Conservation (phyloP, 2,797 vertebrate genomes). For the Paramormyrops hopkinsi region DNA sequence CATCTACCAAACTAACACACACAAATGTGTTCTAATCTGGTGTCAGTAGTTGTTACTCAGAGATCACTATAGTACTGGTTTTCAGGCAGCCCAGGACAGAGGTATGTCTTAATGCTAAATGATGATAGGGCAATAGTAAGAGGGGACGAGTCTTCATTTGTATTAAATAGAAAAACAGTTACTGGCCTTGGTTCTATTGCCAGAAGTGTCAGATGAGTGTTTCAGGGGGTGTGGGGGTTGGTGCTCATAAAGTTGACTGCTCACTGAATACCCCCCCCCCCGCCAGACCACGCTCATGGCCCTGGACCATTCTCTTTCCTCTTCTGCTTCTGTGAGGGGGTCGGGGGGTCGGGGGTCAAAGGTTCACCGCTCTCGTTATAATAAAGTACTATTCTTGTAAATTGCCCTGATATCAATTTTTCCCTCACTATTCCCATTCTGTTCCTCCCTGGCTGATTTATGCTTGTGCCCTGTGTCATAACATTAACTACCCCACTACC, state of each 20-base stretch:
- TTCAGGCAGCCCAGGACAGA: neutral
- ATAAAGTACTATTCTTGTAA: slow-evolving; percentile 16
- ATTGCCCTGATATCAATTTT: slow-evolving; percentile 12
- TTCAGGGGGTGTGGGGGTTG: neutral
- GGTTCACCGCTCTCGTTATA: slow-evolving; percentile 52
- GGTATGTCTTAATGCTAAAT: neutral
- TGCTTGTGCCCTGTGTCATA: slow-evolving; percentile 18
- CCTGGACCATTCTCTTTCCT: neutral
- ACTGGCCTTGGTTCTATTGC: neutral
- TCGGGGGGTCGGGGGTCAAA: slow-evolving; percentile 46
- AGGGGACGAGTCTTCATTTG: neutral
- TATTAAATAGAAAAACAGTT: neutral
- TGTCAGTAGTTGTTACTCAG: neutral
- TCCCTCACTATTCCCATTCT: neutral
- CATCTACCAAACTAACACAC: neutral
- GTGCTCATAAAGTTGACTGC: neutral
- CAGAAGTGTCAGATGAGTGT: neutral
- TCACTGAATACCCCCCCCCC: neutral
- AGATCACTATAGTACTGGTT: neutral
- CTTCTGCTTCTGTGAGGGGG: neutral
- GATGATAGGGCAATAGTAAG: neutral
- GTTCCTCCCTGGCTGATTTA: neutral
- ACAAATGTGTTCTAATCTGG: neutral
- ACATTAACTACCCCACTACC: neutral
- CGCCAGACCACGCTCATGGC: neutral